Percentiles rank a stretch among this genome's conserved stretches.
phyloP scores from a whole-genome alignment of 2,797 vertebrate species.

The Parotocinclus haroldoi region DNA sequence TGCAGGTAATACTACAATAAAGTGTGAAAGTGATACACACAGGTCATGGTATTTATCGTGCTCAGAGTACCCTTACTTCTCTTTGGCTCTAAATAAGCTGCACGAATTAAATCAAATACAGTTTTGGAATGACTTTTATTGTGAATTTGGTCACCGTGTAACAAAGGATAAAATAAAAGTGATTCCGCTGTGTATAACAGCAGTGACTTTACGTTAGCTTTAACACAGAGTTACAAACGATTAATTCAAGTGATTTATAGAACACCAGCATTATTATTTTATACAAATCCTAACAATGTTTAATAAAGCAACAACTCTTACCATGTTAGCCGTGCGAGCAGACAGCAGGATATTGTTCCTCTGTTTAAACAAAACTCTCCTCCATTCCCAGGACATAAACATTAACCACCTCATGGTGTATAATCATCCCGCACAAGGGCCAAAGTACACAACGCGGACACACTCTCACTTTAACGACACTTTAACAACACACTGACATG shows the following conservation, averaged over 20 bases:
- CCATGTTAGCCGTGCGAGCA: conserved; percentile 61
- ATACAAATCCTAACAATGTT: too few relatives aligned
- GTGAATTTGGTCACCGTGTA: too few relatives aligned
- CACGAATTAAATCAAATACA: too few relatives aligned
- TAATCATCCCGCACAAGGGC: not conserved
- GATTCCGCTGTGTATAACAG: too few relatives aligned
- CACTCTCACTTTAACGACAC: not conserved
- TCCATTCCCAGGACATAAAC: conserved; percentile 55
- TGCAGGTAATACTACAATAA: too few relatives aligned
- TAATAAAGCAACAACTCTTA: conserved; percentile 49
- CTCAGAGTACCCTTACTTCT: too few relatives aligned
- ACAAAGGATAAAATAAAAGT: too few relatives aligned
- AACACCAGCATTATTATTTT: too few relatives aligned
- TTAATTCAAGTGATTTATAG: not conserved
- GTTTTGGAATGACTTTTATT: too few relatives aligned
- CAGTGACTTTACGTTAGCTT: not conserved
- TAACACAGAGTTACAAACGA: not conserved
- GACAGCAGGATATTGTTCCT: conserved; percentile 25
- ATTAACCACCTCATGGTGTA: conserved; percentile 64
- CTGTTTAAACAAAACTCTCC: conserved; percentile 30
- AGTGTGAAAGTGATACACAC: too few relatives aligned
- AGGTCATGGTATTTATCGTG: too few relatives aligned
- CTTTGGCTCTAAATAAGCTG: too few relatives aligned
- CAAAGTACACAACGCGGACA: not conserved
- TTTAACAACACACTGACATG: not conserved